Conservation (phyloP, 2,113 vertebrate species). For the Cynopterus brachyotis region DNA sequence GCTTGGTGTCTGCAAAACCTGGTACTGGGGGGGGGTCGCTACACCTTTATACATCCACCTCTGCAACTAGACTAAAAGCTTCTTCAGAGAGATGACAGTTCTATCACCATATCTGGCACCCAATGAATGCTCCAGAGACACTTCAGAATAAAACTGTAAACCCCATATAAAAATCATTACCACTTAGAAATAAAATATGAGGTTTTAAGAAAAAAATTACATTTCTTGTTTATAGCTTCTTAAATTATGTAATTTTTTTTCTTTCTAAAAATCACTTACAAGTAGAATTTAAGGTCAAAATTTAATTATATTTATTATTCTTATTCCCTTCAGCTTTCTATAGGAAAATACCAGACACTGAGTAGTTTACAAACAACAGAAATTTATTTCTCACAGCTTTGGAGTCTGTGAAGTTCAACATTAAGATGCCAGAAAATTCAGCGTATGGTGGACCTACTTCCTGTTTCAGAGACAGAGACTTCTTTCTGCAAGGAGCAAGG, state of each 20-base stretch:
- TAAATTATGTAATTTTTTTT: constrained; percentile 17
- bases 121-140: background rate
- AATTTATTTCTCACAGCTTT: background rate
- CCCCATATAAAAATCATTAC: background rate
- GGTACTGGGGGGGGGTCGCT: accelerated
- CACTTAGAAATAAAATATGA: constrained; percentile 17
- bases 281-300: background rate
- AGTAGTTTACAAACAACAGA: background rate
- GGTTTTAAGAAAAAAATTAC: background rate
- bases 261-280: constrained; percentile 26
- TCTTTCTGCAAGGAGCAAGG: too few species aligned
- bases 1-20: background rate
- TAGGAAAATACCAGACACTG: background rate
- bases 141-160: background rate
- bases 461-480: background rate
- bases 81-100: background rate
- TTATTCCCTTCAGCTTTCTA: background rate
- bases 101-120: background rate
- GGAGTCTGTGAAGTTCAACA: background rate
- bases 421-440: background rate
- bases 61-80: background rate
- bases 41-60: background rate
- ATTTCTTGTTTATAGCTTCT: background rate
- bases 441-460: background rate
- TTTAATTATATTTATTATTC: constrained; percentile 13